A percentile compares a stretch with the other conserved stretches of the same genome.
phyloP scores from a whole-genome alignment of 2,888 invertebrate species.

The Drosophila helvetica region DNA sequence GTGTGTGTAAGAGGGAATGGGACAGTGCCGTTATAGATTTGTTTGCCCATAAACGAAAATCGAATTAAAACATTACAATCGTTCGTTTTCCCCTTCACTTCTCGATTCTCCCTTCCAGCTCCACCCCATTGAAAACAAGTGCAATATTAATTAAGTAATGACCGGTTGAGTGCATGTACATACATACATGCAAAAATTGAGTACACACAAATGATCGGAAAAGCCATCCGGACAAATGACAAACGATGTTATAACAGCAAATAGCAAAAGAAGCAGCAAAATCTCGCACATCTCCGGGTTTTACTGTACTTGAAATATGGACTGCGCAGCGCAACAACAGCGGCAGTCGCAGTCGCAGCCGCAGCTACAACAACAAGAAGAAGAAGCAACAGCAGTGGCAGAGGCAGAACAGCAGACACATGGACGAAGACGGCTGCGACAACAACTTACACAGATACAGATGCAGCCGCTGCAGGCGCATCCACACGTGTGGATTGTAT shows the following conservation, averaged over 20 bases:
- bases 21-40: conserved; percentile 67
- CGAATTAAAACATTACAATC: conserved; percentile 44
- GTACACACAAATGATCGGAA: conserved; percentile 6
- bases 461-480: conserved; percentile 15
- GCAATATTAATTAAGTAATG: conserved; percentile 60
- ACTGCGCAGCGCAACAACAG: conserved; percentile 36
- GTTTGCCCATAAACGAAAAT: conserved; percentile 56
- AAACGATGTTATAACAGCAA: conserved; percentile 47
- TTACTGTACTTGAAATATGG: conserved; percentile 50
- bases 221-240: conserved; percentile 12
- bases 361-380: conserved; percentile 21
- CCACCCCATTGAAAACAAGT: conserved; percentile 53
- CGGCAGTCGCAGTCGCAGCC: conserved; percentile 22
- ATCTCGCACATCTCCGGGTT: conserved; percentile 10
- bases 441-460: conserved; percentile 3
- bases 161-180: conserved; percentile 25
- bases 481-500: conserved; percentile 33
- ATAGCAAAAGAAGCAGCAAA: conserved; percentile 34
- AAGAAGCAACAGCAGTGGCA: background rate
- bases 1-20: conserved; percentile 22
- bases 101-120: conserved; percentile 3
- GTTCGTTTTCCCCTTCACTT: conserved; percentile 4
- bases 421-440: conserved; percentile 6
- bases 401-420: conserved; percentile 1
- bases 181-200: conserved; percentile 22